Conservation (phyloP, 2,113 vertebrate species). For the Anolis sagrei region DNA sequence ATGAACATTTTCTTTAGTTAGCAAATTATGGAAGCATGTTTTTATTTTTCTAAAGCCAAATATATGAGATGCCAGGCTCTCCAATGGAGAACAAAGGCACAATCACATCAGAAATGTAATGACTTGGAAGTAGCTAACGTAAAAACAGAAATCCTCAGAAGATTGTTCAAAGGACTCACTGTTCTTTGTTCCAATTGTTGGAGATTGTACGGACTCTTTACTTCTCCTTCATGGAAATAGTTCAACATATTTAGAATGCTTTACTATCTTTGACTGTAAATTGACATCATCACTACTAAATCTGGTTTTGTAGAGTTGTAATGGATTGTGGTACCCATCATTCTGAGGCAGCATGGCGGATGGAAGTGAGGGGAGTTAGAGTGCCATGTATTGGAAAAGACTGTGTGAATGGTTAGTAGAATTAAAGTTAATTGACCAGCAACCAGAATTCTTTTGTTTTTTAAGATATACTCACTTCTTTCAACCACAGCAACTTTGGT, state of each 20-base stretch:
- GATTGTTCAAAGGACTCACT: constrained; percentile 12
- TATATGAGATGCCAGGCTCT: constrained; percentile 1
- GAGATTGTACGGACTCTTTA: background rate
- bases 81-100: constrained; percentile 10
- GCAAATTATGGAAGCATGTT: background rate
- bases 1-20: constrained; percentile 13
- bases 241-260: background rate
- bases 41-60: constrained; percentile 9
- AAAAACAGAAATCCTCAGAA: constrained; percentile 36
- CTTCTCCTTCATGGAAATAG: background rate
- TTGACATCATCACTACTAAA: background rate
- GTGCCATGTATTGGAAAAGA: background rate
- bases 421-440: background rate
- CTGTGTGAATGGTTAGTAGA: background rate
- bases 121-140: constrained; percentile 24
- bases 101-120: constrained; percentile 27
- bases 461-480: constrained; percentile 83
- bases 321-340: background rate
- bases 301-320: background rate
- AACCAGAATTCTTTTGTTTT: background rate
- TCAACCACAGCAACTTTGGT: constrained; percentile 95
- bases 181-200: background rate
- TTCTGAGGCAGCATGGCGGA: background rate
- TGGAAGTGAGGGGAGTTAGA: background rate
- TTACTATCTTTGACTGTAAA: background rate